Percentiles rank a stretch among this genome's conserved stretches.
Evolutionary conservation across 1,140 invertebrate genomes (phyloP).

Genomic region (Sarcophaga bullata): DNA sequence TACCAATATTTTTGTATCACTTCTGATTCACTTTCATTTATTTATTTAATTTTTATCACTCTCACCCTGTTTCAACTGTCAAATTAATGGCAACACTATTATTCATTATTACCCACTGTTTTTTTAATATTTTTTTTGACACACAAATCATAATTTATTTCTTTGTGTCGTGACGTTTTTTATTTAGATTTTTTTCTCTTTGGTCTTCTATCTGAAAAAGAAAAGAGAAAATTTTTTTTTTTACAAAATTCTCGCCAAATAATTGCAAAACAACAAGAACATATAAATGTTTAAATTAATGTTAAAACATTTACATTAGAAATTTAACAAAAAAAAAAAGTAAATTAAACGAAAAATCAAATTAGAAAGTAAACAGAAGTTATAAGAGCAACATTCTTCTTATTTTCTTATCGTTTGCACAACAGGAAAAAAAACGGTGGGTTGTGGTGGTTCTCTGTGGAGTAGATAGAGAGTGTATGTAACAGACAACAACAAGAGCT

Average conservation of each 20-base stretch:
- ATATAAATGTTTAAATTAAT: background rate
- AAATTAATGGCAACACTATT: background rate
- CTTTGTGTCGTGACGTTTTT: slow-evolving; percentile 34
- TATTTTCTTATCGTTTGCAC: background rate
- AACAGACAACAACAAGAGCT: slow-evolving; percentile 8
- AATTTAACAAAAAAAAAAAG: background rate
- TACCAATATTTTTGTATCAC: too few species aligned
- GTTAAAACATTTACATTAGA: too few species aligned
- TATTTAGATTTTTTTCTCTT: slow-evolving; percentile 21
- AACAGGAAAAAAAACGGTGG: background rate
- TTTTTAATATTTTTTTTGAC: background rate
- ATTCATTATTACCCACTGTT: background rate
- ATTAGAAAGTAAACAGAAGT: slow-evolving; percentile 27
- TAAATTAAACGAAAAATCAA: background rate
- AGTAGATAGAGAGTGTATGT: background rate
- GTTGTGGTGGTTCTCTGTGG: background rate
- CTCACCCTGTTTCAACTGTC: background rate
- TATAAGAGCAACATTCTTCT: background rate
- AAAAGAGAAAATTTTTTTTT: background rate
- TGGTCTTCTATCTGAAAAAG: background rate
- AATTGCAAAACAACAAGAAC: background rate
- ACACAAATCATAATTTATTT: slow-evolving; percentile 16
- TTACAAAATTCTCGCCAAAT: slow-evolving; percentile 27
- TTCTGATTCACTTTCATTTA: too few species aligned
- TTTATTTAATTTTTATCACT: background rate